phyloP scores from a whole-genome alignment of 2,888 invertebrate species.

The Acleris holmiana region DNA sequence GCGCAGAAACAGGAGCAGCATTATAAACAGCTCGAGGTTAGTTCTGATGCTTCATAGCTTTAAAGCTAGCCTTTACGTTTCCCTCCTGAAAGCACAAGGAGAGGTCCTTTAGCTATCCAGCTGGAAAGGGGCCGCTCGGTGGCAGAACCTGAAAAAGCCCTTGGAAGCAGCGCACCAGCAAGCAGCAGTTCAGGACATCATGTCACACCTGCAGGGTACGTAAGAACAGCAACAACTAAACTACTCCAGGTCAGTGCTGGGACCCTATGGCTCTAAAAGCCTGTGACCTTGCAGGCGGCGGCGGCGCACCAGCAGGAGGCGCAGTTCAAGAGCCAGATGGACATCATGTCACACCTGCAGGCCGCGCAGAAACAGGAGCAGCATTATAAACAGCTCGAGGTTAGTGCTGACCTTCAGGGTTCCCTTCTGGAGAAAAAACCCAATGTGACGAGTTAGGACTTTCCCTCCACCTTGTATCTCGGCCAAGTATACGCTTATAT shows the following conservation, averaged over 20 bases:
- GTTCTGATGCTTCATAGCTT: too few relatives aligned
- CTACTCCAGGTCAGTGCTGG: slow-evolving; percentile 84
- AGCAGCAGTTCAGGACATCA: slow-evolving; percentile 90
- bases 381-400: slow-evolving; percentile 90
- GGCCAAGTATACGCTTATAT: too few relatives aligned
- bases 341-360: slow-evolving; percentile 89
- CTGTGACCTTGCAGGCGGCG: slow-evolving; percentile 32
- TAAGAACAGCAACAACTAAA: slow-evolving; percentile 92
- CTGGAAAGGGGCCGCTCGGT: slow-evolving; percentile 87
- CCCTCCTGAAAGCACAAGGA: slow-evolving; percentile 40
- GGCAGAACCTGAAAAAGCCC: slow-evolving; percentile 91
- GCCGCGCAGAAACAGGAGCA: slow-evolving; percentile 92
- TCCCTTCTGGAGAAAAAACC: too few relatives aligned
- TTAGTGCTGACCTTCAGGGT: slow-evolving; percentile 45
- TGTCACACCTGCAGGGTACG: slow-evolving; percentile 88
- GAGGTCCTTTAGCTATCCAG: slow-evolving; percentile 67
- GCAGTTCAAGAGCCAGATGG: slow-evolving; percentile 91
- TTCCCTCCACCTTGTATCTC: too few relatives aligned
- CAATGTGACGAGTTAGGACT: too few relatives aligned
- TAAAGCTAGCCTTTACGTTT: too few relatives aligned
- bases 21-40: slow-evolving; percentile 89
- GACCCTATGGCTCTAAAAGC: too few relatives aligned
- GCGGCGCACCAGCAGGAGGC: slow-evolving; percentile 90
- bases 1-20: slow-evolving; percentile 93
- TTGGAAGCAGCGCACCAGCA: slow-evolving; percentile 91